Base-by-base conservation (phyloP, 1,140 invertebrate species). In the Drosophila ohnishii region DNA sequence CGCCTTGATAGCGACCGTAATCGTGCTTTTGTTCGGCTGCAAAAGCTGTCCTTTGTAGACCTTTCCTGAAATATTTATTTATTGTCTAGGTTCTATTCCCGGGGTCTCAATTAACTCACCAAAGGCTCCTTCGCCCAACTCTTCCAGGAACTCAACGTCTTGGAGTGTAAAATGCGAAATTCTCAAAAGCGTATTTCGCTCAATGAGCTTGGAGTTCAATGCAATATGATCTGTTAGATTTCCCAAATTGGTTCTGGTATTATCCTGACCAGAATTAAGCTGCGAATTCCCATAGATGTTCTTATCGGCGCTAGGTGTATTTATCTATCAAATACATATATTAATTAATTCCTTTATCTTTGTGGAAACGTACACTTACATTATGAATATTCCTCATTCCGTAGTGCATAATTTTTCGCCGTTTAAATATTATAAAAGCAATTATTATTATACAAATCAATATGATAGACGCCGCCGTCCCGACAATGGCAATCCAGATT, bases 91-190 rank as follows among this genome's bases (percentile, higher is more conserved):
- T 28, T 47, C 2, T 55, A 4, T 45, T 5, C 0, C 7, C 0
- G 1, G 6, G 5, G 25, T 16, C 42, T 50, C 5, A n/a, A n/a
- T 35, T 4, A 16, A 60, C 50, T 93, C 94, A 93, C 98, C 98
- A 93, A 99, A 99, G 50, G 97, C 97, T 28, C 98, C 98, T 93
- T 99, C 98, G 11, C 98, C 98, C 3, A 99, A 92, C 92, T 99
- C 98, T 92, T 99, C 97, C 37, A 98, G 93, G 87, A 99, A 98
- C 64, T 96, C 94, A 0, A 99, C 96, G 88, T 96, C 96, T 48
- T 95, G 95, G 59, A 95, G 92, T 2, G 94, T 94, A 92, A 94
- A 97, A 72, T 94, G 95, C 81, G 94, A 94, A 75, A 96, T 94
- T 91, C 94, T 92, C 70, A 94, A 90, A 58, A 94, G 89, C 30